Conservation (phyloP, 53 echinoderm and acorn worm species). For the Echinometra lucunter region DNA sequence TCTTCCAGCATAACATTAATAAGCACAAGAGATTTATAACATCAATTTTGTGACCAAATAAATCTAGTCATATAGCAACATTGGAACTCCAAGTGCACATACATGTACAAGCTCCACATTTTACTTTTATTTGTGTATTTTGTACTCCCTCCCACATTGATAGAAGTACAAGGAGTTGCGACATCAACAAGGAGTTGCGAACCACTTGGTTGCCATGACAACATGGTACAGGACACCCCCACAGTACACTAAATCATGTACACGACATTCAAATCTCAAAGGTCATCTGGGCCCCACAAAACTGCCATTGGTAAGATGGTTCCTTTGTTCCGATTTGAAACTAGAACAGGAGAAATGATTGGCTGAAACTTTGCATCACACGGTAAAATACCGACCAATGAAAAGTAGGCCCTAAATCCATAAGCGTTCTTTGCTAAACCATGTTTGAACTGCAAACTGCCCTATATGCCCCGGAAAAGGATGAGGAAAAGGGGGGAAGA, state of each 20-base stretch:
- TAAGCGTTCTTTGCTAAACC: neutral
- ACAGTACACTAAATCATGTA: neutral
- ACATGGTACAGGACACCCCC: neutral
- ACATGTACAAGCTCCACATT: neutral
- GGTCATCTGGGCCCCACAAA: neutral
- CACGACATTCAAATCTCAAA: neutral
- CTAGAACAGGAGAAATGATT: neutral
- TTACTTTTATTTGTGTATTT: neutral
- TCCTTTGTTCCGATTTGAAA: conserved; percentile 7
- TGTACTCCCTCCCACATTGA: neutral
- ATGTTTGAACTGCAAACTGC: conserved; percentile 25
- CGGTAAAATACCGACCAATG: neutral
- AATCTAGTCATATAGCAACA: no score
- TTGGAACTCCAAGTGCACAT: no score
- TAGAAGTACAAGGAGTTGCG: neutral
- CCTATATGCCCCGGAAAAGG: neutral
- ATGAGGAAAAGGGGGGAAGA: conserved; percentile 1
- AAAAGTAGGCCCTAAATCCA: neutral
- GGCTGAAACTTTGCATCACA: conserved; percentile 26
- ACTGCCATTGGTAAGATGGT: neutral
- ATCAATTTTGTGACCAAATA: no score
- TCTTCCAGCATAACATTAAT: no score
- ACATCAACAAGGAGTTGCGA: neutral
- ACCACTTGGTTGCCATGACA: conserved; percentile 7
- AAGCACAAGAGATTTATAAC: no score